Evolutionary conservation across 2,113 vertebrate genomes (phyloP).

Genomic region (Proteles cristata): DNA sequence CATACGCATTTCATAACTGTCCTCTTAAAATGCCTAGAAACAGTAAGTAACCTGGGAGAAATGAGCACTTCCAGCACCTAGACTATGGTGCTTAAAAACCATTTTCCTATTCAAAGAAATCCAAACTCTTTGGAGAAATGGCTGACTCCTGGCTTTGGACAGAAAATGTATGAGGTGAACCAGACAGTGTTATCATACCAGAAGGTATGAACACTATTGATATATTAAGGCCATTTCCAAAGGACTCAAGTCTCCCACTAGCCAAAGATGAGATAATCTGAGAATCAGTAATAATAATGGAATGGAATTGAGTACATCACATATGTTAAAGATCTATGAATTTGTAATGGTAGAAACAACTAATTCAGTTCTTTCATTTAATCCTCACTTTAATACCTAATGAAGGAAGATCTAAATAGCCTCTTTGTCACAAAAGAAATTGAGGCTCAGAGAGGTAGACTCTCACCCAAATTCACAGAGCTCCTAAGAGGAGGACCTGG

Average conservation of each 20-base stretch:
- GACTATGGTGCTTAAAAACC: background rate
- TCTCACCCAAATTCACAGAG: background rate
- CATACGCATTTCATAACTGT: background rate
- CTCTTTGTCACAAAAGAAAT: background rate
- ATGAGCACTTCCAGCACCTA: background rate
- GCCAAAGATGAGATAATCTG: background rate
- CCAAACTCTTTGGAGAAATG: background rate
- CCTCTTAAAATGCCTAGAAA: background rate
- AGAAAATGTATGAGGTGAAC: background rate
- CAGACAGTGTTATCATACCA: background rate
- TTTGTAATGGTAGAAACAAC: background rate
- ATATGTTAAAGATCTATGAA: background rate
- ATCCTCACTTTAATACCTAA: background rate
- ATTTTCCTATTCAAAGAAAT: background rate
- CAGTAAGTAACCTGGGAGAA: background rate
- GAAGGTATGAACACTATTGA: background rate
- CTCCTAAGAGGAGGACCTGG: background rate
- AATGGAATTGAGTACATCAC: background rate
- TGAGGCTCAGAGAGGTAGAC: background rate
- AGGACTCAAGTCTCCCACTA: background rate
- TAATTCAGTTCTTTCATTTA: background rate
- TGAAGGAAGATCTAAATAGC: slow-evolving; percentile 6
- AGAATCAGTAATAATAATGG: background rate
- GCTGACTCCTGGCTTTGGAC: background rate
- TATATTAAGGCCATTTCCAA: background rate